These are phyloP conservation scores for Diprion similis DNA, from an alignment of 1,140 invertebrate species.

Conservation along the genomic window DNA sequence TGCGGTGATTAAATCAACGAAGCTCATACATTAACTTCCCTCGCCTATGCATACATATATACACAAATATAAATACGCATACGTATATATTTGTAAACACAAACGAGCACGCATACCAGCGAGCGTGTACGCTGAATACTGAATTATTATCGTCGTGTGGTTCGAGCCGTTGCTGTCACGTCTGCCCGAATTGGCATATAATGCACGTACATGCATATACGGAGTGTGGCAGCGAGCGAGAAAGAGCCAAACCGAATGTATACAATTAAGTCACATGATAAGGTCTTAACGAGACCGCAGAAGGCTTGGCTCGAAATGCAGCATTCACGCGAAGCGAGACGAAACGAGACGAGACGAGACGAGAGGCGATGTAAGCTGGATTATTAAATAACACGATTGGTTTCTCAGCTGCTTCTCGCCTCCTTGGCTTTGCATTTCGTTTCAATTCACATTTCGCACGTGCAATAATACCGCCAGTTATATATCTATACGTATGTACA, in stretches of 20 bases:
- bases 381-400: conserved; percentile 3
- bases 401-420: neutral
- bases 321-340: no score
- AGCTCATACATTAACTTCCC: no score
- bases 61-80: no score
- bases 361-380: neutral
- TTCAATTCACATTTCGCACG: no score
- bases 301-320: neutral
- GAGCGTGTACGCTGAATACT: no score
- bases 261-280: conserved; percentile 4
- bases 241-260: neutral
- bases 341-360: neutral
- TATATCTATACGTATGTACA: no score
- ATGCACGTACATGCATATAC: neutral
- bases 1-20: neutral
- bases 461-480: no score
- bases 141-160: neutral
- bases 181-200: neutral
- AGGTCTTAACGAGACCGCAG: neutral
- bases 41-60: no score
- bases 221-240: neutral
- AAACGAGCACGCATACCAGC: no score
- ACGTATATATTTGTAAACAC: no score
- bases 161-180: neutral
- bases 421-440: neutral